A percentile compares a stretch with the other conserved stretches of the same genome.
Evolutionary conservation across 2,888 invertebrate species (phyloP).

Genomic region (Psococerastis gibbosa): DNA sequence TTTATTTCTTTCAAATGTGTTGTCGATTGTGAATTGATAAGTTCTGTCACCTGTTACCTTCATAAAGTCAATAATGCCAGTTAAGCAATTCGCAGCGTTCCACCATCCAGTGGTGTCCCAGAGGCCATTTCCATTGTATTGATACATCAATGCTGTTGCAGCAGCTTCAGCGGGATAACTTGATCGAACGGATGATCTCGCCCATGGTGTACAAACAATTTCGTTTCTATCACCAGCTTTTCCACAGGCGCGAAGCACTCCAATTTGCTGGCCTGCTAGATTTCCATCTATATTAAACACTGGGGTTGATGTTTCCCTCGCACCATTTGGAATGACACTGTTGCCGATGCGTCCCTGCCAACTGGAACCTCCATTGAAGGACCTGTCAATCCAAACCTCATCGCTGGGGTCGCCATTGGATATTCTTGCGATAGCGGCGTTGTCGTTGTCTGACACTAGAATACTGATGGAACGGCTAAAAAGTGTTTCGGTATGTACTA

Average conservation of each 20-base stretch:
- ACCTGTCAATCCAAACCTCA: background rate
- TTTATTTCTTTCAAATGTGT: background rate
- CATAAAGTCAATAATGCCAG: background rate
- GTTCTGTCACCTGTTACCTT: background rate
- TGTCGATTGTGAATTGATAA: background rate
- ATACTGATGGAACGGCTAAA: background rate
- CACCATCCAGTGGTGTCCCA: slow-evolving; percentile 7
- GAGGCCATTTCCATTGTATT: background rate
- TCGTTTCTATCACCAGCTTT: background rate
- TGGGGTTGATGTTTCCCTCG: background rate
- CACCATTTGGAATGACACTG: background rate
- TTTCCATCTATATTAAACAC: background rate
- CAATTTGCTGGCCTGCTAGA: background rate
- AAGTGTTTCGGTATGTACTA: background rate
- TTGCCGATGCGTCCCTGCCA: background rate
- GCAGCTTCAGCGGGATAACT: background rate
- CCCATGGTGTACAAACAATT: background rate
- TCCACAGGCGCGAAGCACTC: background rate
- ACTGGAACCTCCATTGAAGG: background rate
- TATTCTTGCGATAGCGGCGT: slow-evolving; percentile 6
- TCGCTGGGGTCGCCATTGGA: slow-evolving; percentile 2
- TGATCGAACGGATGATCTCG: background rate
- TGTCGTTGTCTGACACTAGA: background rate
- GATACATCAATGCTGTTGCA: background rate
- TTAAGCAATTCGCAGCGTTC: background rate